Base-by-base conservation (phyloP, 2,797 vertebrate genomes). In the Petrocephalus schoutedeni region DNA sequence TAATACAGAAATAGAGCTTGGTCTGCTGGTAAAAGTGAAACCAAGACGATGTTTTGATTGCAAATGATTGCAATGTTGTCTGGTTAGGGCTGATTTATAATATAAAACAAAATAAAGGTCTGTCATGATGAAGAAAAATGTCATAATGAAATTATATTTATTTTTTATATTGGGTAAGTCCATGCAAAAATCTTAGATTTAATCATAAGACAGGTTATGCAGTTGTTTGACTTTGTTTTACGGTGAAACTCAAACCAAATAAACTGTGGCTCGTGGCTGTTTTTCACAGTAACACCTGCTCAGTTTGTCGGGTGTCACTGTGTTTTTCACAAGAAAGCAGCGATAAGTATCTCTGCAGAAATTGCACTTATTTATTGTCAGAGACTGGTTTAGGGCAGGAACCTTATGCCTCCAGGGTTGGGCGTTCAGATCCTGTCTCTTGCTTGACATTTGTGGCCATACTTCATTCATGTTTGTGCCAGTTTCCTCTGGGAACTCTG, bases 201-300 rank as follows among this genome's bases (percentile, higher is more conserved):
- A 14, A 9, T 57, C 12, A 16, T 57, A 16, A 16, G 71, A 77
- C 64, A 71, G 28, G 64, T 36, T 71, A 71, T 16, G 4, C 64
- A 36, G 12, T 28, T 71, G 32, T 80, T 80, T 77, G 16, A 77
- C 19, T 45, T 57, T 77, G 32, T 77, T 77, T 77, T 16, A 77
- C 41, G 71, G 36, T 45, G 19, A 77, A 49, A 49, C 2, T 41
- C 41, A 49, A 9, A 45, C 74, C 28, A 71, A 71, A 71, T 71
- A 80, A 80, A 49, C 74, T 41, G 3, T 49, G 41, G 6, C 36
- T 49, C 19, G 8, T 80, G 32, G 41, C 74, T 16, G 19, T n/a
- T 80, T 80, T 80, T 80, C 74, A 80, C 14, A 49, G 36, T 19
- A 80, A 80, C 41, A 41, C 74, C 74, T 80, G 74, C 74, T 80